Percentiles rank a stretch among this genome's conserved stretches.
phyloP scores from a whole-genome alignment of 64 coral and sea anemone genomes.

The Montipora cactus region DNA sequence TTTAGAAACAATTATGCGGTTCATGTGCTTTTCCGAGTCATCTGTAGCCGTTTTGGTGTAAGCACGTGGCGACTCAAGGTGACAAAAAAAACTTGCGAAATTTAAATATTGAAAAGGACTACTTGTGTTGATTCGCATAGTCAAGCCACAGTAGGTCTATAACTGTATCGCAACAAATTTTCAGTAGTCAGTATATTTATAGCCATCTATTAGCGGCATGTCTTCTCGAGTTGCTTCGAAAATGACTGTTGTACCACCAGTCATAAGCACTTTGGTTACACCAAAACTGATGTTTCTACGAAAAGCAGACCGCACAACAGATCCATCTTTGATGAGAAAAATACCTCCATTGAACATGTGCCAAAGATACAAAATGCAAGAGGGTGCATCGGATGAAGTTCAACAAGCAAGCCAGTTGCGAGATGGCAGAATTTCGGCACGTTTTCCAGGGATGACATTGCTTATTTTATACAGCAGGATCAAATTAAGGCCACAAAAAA shows the following conservation, averaged over 20 bases:
- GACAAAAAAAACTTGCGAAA: constrained; percentile 42
- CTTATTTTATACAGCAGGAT: constrained; percentile 50
- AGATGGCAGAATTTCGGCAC: constrained; percentile 46
- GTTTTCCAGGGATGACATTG: constrained; percentile 56
- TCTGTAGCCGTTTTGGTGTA: constrained; percentile 8
- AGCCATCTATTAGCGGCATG: constrained; percentile 5
- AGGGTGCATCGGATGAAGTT: constrained; percentile 27
- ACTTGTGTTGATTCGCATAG: constrained; percentile 7
- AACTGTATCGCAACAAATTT: constrained; percentile 26
- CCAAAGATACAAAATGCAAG: constrained; percentile 18
- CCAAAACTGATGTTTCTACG: constrained; percentile 23
- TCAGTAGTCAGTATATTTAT: constrained; percentile 27
- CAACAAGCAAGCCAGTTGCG: constrained; percentile 34
- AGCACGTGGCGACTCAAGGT: constrained; percentile 8
- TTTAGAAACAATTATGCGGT: background rate
- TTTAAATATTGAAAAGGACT: constrained; percentile 36
- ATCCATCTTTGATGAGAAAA: constrained; percentile 44
- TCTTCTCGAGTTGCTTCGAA: constrained; percentile 40
- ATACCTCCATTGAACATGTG: constrained; percentile 58
- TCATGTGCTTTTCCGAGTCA: background rate
- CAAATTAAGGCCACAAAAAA: constrained; percentile 34
- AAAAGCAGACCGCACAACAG: constrained; percentile 37
- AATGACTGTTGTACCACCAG: constrained; percentile 51
- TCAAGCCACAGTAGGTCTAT: constrained; percentile 40
- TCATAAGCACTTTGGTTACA: constrained; percentile 27